Conservation (phyloP, 2,113 vertebrate genomes). For the Chlorodrepanis virens region DNA sequence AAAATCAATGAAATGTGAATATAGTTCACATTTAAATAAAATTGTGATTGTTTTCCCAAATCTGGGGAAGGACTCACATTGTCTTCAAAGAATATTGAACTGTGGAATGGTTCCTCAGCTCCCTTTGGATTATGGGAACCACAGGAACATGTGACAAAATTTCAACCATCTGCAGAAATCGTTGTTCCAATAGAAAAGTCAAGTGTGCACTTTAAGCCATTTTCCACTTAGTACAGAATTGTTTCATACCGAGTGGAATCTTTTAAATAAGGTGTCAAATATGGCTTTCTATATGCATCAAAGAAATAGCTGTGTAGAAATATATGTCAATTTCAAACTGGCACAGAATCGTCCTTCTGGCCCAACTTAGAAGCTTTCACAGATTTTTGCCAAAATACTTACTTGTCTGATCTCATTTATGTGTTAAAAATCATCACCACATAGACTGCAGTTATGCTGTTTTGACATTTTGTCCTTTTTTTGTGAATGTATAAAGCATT, state of each 20-base stretch:
- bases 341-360: not conserved
- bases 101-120: not conserved
- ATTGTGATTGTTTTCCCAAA: not conserved
- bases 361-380: not conserved
- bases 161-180: conserved; percentile 18
- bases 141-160: not conserved
- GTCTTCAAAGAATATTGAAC: not conserved
- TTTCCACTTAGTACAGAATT: not conserved
- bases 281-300: not conserved
- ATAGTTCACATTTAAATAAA: not conserved
- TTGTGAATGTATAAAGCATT: not conserved
- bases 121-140: not conserved
- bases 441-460: not conserved
- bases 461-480: not conserved
- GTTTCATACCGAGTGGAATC: not conserved
- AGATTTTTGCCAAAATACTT: not conserved
- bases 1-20: not conserved
- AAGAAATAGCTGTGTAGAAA: not conserved
- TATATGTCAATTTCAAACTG: not conserved
- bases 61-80: not conserved
- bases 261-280: conserved; percentile 23
- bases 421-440: not conserved
- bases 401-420: not conserved
- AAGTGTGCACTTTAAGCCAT: not conserved
- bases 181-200: not conserved